A percentile compares a stretch with the other conserved stretches of the same genome.
Evolutionary conservation across 2,797 vertebrate genomes (phyloP).

Genomic region (Iguana delicatissima): DNA sequence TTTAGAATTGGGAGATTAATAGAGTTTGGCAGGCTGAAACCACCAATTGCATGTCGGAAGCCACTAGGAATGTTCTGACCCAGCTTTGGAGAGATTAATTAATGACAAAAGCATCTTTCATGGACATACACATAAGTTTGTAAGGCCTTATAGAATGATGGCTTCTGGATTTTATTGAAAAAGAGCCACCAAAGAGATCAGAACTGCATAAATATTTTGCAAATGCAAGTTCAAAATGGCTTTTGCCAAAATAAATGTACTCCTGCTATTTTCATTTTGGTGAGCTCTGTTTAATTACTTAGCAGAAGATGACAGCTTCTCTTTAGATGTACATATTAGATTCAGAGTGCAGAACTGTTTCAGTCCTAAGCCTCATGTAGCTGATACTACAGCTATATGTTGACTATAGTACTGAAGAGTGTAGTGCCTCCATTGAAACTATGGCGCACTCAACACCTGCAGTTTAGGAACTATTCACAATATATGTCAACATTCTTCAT

Average conservation of each 20-base stretch:
- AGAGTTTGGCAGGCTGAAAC: constrained; percentile 35
- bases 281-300: constrained; percentile 69
- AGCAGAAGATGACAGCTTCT: constrained; percentile 53
- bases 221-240: constrained; percentile 45
- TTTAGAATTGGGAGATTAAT: constrained; percentile 50
- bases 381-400: not conserved
- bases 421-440: not conserved
- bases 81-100: constrained; percentile 59
- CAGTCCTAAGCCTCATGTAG: not conserved
- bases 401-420: not conserved
- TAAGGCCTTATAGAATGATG: constrained; percentile 57
- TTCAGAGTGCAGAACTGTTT: not conserved
- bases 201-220: constrained; percentile 72
- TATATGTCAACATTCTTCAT: not conserved
- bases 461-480: not conserved
- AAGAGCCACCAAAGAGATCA: constrained; percentile 70
- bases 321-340: constrained; percentile 31
- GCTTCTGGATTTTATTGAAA: constrained; percentile 70
- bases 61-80: constrained; percentile 49
- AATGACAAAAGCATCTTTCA: constrained; percentile 71
- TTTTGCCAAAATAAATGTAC: constrained; percentile 68
- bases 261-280: constrained; percentile 70
- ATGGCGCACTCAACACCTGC: not conserved
- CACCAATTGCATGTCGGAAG: constrained; percentile 11
- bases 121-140: constrained; percentile 56